These are phyloP conservation scores for Eristalis arbustorum DNA, from an alignment of 2,888 invertebrate genomes.

Conservation along the genomic window DNA sequence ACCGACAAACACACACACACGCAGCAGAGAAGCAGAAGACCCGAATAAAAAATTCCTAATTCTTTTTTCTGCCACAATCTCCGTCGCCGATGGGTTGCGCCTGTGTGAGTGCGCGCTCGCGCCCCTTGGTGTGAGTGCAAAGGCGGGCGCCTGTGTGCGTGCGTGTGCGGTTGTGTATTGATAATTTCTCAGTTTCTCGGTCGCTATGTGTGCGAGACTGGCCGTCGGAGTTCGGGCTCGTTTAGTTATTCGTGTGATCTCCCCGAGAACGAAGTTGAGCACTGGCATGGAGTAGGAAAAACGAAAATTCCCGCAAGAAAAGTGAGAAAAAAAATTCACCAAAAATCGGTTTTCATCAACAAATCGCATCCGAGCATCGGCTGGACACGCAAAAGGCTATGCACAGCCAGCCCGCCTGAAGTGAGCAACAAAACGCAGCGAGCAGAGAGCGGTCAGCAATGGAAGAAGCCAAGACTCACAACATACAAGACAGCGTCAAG, in stretches of 20 bases:
- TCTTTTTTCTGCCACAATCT: background rate
- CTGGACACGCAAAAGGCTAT: background rate
- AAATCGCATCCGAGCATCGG: slow-evolving; percentile 7
- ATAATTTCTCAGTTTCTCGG: slow-evolving; percentile 29
- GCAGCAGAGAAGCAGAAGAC: background rate
- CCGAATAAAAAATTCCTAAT: slow-evolving; percentile 11
- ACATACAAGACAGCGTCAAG: slow-evolving; percentile 46
- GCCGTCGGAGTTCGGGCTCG: slow-evolving; percentile 21
- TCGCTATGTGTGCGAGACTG: slow-evolving; percentile 28
- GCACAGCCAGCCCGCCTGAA: background rate
- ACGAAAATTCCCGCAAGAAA: slow-evolving; percentile 2
- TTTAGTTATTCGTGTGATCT: slow-evolving; percentile 68
- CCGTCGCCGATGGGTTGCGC: background rate
- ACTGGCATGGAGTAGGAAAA: slow-evolving; percentile 2
- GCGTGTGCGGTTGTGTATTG: background rate
- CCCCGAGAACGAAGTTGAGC: slow-evolving; percentile 53
- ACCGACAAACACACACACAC: background rate
- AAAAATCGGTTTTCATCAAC: background rate
- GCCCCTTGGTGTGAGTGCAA: background rate
- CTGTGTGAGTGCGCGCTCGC: background rate
- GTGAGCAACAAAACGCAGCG: background rate
- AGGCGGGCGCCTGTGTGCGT: background rate
- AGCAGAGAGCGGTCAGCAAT: slow-evolving; percentile 5
- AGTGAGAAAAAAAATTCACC: slow-evolving; percentile 20
- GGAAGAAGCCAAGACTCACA: slow-evolving; percentile 44